Evolutionary conservation across 2,888 invertebrate genomes (phyloP), one percentile per base, ranked within the genome.

Genomic region (Rhodophaea formosa): DNA sequence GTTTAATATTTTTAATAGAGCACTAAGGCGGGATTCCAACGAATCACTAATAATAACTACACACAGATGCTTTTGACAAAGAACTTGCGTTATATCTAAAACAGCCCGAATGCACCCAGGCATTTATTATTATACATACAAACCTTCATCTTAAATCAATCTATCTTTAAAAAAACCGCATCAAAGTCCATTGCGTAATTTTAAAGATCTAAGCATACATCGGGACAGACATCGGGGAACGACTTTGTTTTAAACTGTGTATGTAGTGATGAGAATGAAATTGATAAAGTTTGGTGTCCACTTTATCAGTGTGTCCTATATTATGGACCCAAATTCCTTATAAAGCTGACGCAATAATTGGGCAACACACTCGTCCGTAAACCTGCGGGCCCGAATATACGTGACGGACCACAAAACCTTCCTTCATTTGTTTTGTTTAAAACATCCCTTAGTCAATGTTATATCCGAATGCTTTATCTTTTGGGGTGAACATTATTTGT

Each of bases 281-380:
- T 3, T 23, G 5, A 23, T 5, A 3, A 8, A 35, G 10, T 10
- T 35, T 8, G 35, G 35, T 35, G 35, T 8, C 10, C 15, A 17
- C 12, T 7, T 10, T 10, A 6, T 16, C 23, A 17, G 56, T 56
- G 15, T 56, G 47, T 56, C 49, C 3, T 23, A 56, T 56, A 47
- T 47, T 56, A 47, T 23, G 47, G 47, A 29, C 15, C 56, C 23
- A 29, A 47, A 56, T 49, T 47, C 60, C 58, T 53, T 68, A 64
- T 69, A 69, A 63, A 66, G 68, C 70, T 69, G 68, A 72, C 69
- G 64, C 68, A 67, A 72, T 79, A 75, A 80, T 78, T 79, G 71
- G 58, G 54, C 64, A 65, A 61, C 68, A 71, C 66, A 68, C 64
- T 74, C 72, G 74, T 68, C 65, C 62, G 62, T 68, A 69, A 71